Evolutionary conservation across 2,113 vertebrate species (phyloP).

Genomic region (Etia nguti): DNA sequence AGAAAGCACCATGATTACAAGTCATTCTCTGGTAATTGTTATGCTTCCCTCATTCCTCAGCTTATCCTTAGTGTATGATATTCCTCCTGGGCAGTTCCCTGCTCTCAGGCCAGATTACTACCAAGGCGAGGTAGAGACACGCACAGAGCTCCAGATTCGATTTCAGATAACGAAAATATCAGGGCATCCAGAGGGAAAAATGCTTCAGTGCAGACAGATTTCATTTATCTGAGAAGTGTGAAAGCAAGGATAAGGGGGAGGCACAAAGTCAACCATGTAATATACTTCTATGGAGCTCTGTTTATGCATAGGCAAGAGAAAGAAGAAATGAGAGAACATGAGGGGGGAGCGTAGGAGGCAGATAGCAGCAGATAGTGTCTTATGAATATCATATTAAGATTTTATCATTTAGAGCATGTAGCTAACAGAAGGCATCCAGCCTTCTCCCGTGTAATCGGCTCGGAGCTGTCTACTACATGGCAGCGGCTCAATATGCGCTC

Average conservation of each 20-base stretch:
- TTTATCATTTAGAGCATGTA: conserved; percentile 59
- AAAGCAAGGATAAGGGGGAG: conserved; percentile 42
- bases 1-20: conserved; percentile 23
- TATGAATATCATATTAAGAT: conserved; percentile 64
- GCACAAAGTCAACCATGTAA: conserved; percentile 43
- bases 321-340: conserved; percentile 34
- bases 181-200: conserved; percentile 50
- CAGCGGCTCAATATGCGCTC: conserved; percentile 14
- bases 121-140: conserved; percentile 35
- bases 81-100: conserved; percentile 54
- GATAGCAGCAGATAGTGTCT: conserved; percentile 51
- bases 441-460: conserved; percentile 39
- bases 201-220: conserved; percentile 53
- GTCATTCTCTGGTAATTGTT: conserved; percentile 37
- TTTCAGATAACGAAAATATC: conserved; percentile 69
- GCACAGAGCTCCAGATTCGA: conserved; percentile 57
- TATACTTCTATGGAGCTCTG: conserved; percentile 20
- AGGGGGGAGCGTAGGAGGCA: conserved; percentile 35
- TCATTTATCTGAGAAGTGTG: conserved; percentile 60
- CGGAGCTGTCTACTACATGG: conserved; percentile 25
- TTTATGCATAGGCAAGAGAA: conserved; percentile 36
- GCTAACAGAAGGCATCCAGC: conserved; percentile 50
- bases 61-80: conserved; percentile 44
- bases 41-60: conserved; percentile 23
- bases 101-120: conserved; percentile 60